phyloP scores from a whole-genome alignment of 1,140 invertebrate species.

The Caenorhabditis briggsae region DNA sequence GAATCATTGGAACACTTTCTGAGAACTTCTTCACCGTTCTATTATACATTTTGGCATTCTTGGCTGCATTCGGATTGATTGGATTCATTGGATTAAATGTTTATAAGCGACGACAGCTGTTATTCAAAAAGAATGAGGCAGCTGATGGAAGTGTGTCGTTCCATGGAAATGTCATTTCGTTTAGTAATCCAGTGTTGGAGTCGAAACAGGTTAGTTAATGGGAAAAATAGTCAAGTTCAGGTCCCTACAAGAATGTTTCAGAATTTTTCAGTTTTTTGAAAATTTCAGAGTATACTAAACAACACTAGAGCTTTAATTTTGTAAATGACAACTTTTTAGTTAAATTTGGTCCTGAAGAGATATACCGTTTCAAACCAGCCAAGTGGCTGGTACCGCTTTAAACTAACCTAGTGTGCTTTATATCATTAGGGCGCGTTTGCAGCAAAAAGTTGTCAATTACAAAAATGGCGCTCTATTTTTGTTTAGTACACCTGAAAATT shows the following conservation, averaged over 20 bases:
- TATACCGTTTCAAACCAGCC: too few species aligned
- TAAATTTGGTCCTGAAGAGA: too few species aligned
- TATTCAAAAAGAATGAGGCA: conserved; percentile 76
- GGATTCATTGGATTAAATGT: conserved; percentile 70
- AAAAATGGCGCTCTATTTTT: too few species aligned
- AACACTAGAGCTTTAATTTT: too few species aligned
- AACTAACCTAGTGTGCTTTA: too few species aligned
- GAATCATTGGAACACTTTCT: conserved; percentile 70
- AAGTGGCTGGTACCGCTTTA: too few species aligned
- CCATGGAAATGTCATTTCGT: conserved; percentile 77
- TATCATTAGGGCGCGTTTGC: too few species aligned
- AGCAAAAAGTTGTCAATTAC: too few species aligned
- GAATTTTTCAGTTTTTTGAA: background rate
- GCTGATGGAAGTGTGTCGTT: conserved; percentile 74
- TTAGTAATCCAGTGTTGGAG: conserved; percentile 77
- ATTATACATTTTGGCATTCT: conserved; percentile 73
- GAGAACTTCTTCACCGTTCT: conserved; percentile 70
- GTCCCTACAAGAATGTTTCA: conserved; percentile 11
- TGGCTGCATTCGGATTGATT: conserved; percentile 71
- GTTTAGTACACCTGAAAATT: too few species aligned
- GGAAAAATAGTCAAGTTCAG: too few species aligned
- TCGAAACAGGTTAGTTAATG: conserved; percentile 64
- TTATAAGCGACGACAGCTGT: conserved; percentile 68
- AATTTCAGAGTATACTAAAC: background rate
- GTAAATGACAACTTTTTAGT: too few species aligned